Percentiles rank a stretch among this genome's conserved stretches.
Conservation (phyloP, 2,888 invertebrate species). For the Rhaphigaster nebulosa region DNA sequence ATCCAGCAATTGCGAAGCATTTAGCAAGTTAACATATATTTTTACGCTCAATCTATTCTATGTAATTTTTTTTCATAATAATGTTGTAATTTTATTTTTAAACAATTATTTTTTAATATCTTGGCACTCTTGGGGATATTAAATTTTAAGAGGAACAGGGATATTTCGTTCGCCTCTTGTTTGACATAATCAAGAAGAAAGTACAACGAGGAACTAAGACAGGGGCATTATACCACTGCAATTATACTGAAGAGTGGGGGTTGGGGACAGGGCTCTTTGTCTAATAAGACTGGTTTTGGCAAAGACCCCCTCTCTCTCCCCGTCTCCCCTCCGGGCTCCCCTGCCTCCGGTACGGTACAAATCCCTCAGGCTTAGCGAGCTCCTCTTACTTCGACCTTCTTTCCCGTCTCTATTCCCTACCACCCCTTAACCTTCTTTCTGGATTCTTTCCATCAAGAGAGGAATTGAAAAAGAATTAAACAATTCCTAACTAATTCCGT, state of each 20-base stretch:
- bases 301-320: too few relatives aligned
- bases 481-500: neutral
- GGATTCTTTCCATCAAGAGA: neutral
- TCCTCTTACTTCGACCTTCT: neutral
- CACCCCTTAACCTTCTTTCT: neutral
- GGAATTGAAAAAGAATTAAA: neutral
- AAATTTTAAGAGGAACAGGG: neutral
- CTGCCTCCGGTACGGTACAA: neutral
- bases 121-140: neutral
- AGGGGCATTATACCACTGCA: neutral
- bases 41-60: too few relatives aligned
- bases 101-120: too few relatives aligned
- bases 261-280: neutral
- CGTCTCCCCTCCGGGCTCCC: neutral
- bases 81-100: too few relatives aligned
- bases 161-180: neutral
- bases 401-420: neutral
- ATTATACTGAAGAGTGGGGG: constrained; percentile 4
- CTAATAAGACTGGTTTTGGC: constrained; percentile 3
- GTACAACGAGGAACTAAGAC: neutral
- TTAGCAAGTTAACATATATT: too few relatives aligned
- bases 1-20: too few relatives aligned
- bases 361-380: constrained; percentile 5
- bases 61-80: too few relatives aligned
- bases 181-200: neutral